These are phyloP conservation scores for Drosophila mauritiana DNA, from an alignment of 1,140 invertebrate genomes.

Conservation along the genomic window DNA sequence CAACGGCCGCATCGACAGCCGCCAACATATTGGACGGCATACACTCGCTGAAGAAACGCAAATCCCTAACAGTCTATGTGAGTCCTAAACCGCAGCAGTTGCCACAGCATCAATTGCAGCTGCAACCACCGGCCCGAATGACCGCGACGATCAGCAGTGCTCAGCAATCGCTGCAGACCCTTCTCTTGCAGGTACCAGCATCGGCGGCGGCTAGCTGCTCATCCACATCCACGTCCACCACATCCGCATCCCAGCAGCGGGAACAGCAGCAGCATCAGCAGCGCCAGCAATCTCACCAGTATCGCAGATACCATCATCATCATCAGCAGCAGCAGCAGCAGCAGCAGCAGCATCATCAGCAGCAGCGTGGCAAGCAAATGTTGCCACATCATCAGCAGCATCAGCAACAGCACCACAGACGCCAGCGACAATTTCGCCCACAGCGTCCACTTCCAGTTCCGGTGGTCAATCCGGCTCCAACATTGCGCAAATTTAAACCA, in stretches of 20 bases:
- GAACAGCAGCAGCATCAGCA: slow-evolving; percentile 38
- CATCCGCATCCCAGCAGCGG: slow-evolving; percentile 36
- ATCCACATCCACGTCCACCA: slow-evolving; percentile 15
- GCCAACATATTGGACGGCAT: slow-evolving; percentile 80
- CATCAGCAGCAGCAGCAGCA: slow-evolving; percentile 29
- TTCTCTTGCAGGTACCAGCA: slow-evolving; percentile 68
- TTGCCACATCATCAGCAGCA: slow-evolving; percentile 27
- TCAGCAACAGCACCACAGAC: slow-evolving; percentile 40
- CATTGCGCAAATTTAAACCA: slow-evolving; percentile 53
- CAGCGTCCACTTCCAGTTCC: slow-evolving; percentile 39
- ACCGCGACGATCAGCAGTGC: slow-evolving; percentile 38
- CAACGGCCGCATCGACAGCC: slow-evolving; percentile 49
- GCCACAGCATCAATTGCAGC: slow-evolving; percentile 54
- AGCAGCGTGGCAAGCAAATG: slow-evolving; percentile 73
- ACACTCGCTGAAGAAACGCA: slow-evolving; percentile 81
- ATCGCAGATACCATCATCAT: slow-evolving; percentile 10
- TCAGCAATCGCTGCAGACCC: slow-evolving; percentile 58
- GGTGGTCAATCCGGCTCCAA: slow-evolving; percentile 14
- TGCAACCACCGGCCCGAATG: slow-evolving; percentile 34
- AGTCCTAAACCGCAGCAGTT: slow-evolving; percentile 80
- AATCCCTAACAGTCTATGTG: slow-evolving; percentile 84
- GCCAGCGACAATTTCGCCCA: slow-evolving; percentile 52
- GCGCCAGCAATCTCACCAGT: slow-evolving; percentile 24
- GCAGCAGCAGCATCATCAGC: slow-evolving; percentile 34
- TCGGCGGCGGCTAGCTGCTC: slow-evolving; percentile 38